Percentiles rank a stretch among this genome's conserved stretches.
Conservation (phyloP, 2,888 invertebrate genomes). For the Drosophila multiciliata region DNA sequence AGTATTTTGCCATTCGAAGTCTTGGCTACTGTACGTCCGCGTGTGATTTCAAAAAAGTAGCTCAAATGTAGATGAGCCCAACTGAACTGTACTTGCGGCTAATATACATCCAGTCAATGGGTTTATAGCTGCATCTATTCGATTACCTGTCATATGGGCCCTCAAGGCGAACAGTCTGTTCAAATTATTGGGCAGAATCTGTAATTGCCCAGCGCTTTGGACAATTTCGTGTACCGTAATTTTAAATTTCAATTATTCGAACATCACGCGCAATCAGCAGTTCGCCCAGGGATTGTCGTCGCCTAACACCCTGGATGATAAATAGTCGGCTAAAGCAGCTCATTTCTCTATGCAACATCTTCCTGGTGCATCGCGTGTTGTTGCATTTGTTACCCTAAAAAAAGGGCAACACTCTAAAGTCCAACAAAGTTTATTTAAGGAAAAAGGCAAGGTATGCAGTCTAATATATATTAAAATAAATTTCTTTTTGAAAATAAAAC, state of each 20-base stretch:
- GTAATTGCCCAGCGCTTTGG: slow-evolving; percentile 58
- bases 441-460: neutral
- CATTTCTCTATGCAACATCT: slow-evolving; percentile 36
- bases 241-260: slow-evolving; percentile 74
- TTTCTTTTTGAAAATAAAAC: neutral
- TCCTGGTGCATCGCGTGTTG: slow-evolving; percentile 64
- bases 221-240: slow-evolving; percentile 44
- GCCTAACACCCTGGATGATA: slow-evolving; percentile 57
- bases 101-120: slow-evolving; percentile 3
- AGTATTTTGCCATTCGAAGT: slow-evolving; percentile 45
- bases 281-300: slow-evolving; percentile 39
- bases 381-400: slow-evolving; percentile 28
- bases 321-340: slow-evolving; percentile 50
- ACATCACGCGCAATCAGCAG: slow-evolving; percentile 79
- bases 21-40: slow-evolving; percentile 64
- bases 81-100: slow-evolving; percentile 39
- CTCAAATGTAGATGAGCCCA: slow-evolving; percentile 41
- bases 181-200: slow-evolving; percentile 60
- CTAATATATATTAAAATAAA: neutral
- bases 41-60: slow-evolving; percentile 46
- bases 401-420: slow-evolving; percentile 46
- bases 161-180: slow-evolving; percentile 70
- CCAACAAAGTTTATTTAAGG: slow-evolving; percentile 47
- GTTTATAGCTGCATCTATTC: slow-evolving; percentile 14
- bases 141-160: slow-evolving; percentile 31